Base-by-base conservation (phyloP, 2,888 invertebrate genomes). In the Coelopa pilipes region DNA sequence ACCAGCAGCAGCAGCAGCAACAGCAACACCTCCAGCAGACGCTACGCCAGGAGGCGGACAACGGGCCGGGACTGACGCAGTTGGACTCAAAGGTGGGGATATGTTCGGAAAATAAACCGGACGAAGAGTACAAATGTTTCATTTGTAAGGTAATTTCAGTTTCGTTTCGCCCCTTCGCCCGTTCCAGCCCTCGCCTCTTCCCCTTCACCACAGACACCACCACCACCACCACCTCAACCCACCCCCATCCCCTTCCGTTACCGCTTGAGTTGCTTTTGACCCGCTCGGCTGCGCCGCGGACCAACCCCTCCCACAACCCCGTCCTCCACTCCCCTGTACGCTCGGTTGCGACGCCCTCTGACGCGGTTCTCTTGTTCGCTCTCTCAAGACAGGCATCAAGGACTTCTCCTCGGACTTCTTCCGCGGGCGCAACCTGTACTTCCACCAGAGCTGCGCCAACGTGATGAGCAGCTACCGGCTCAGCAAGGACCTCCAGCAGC, bases 101-200 rank as follows among this genome's bases (percentile, higher is more conserved):
- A 80, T 85, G 85, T 86, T 86, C 86, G 84, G 85, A 86, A 81
- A 83, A 83, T 80, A 86, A 89, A 82, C 86, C 88, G 79, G 90
- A 90, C 83, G 90, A 90, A 79, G 89, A 89, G 83, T 90, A 91
- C 86, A 92, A 92, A 87, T 93, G 93, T 89, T 90, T 93, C 85
- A 93, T 93, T 85, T 93, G 93, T 88, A 90, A 92, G 92, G 93
- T 93, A 89, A 89, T 89, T 85, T 80, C 79, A 82, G 81, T 82
- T 83, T 82, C 82, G 81, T 82, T 82, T 80, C 80, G 80, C 63
- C 82, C 83, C 77, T 85, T 78, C 75, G 70, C 24, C 60, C 13
- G 47, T 10, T 46, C 57, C 1, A 24, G 57, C 66, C 70, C 74
- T 73, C 70, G 17, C 67, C 24, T 59, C 21, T 59, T 50, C 17